Evolutionary conservation across 2,797 vertebrate genomes (phyloP).

Genomic region (Microctenopoma lineatum): DNA sequence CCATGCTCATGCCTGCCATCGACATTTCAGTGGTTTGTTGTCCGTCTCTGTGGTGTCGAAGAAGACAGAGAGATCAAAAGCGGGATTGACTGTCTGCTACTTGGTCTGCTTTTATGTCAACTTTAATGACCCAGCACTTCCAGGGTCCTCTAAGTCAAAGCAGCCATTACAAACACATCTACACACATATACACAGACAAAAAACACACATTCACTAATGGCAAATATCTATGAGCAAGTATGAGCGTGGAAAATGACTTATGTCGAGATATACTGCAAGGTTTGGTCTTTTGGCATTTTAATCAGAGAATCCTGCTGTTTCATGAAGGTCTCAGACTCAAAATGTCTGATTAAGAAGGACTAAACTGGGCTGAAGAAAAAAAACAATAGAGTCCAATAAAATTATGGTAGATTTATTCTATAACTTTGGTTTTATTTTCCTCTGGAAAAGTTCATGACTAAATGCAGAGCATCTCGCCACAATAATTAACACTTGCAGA

Average conservation of each 20-base stretch:
- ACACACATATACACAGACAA: constrained; percentile 30
- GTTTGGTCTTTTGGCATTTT: constrained; percentile 64
- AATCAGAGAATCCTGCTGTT: constrained; percentile 55
- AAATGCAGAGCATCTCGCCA: constrained; percentile 57
- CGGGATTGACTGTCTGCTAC: constrained; percentile 61
- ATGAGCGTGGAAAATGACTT: constrained; percentile 67
- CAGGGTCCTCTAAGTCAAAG: constrained; percentile 70
- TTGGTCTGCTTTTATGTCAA: constrained; percentile 72
- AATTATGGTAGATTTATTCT: constrained; percentile 74
- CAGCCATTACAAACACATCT: constrained; percentile 58
- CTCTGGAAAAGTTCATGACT: constrained; percentile 77
- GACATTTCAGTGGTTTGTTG: constrained; percentile 76
- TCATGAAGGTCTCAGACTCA: constrained; percentile 36
- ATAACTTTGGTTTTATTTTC: constrained; percentile 74
- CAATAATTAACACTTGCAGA: constrained; percentile 65
- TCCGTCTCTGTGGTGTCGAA: constrained; percentile 62
- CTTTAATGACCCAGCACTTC: constrained; percentile 76
- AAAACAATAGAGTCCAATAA: constrained; percentile 58
- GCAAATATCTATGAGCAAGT: constrained; percentile 45
- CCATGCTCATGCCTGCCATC: constrained; percentile 63
- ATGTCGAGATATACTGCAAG: constrained; percentile 53
- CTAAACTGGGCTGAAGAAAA: constrained; percentile 43
- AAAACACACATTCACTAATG: constrained; percentile 53
- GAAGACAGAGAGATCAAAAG: constrained; percentile 48
- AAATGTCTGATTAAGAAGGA: constrained; percentile 55